Base-by-base conservation (phyloP, 1,140 invertebrate genomes). In the Drosophila simulans region DNA sequence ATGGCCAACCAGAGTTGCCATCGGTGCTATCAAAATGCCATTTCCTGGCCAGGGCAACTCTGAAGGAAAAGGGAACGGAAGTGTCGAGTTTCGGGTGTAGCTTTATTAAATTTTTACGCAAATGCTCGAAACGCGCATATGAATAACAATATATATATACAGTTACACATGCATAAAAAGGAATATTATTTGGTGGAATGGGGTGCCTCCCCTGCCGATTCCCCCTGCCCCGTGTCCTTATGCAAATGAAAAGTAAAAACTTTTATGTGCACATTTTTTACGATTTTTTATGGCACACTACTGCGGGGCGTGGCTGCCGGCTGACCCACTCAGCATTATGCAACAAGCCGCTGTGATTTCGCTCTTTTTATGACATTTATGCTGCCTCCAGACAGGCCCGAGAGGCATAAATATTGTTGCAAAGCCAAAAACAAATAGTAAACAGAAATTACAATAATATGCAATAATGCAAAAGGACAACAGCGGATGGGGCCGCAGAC, bases 101-200 rank as follows among this genome's bases (percentile, higher is more conserved):
- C 77, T 89, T 89, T 89, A 89, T 89, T 89, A 89, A 89, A 89
- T 89, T 89, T 89, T 84, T 84, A 89, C 80, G 77, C 84, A 89
- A 89, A 89, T 80, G 84, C 55, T 63, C 65, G 80, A 84, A 77
- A 89, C 84, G 66, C 84, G 76, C 53, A 83, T 86, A 88, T 86
- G 84, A 86, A 88, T 89, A 89, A 89, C 68, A 89, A 77, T 60
- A 82, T 60, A 48, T 54, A 59, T 42, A 27, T 25, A 56, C 37
- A 43, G 31, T 58, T 11, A 15, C n/a, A 35, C 37, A 27, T 25
- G 40, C 4, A 57, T n/a, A 25, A 0, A 48, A 17, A 42, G 27
- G 25, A 35, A 35, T 35, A 51, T 17, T 51, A 31, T 20, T 51
- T 31, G 27, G 20, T 17, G 57, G 22, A 13, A 59, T 11, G 58